Evolutionary conservation across 2,113 vertebrate genomes (phyloP).

Genomic region (Atlantisia rogersi): DNA sequence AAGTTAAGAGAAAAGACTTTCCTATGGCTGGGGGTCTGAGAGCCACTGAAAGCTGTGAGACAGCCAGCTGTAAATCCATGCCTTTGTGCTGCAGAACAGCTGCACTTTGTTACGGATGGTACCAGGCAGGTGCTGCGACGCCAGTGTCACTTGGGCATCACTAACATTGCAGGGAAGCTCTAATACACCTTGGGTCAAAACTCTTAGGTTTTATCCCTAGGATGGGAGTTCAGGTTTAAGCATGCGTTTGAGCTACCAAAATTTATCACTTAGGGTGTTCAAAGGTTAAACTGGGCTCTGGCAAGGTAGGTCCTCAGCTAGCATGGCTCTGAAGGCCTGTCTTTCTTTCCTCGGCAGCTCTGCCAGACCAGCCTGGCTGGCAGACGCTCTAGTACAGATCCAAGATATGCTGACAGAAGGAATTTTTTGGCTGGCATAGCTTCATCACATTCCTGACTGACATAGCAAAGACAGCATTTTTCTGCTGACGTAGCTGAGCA

Average conservation of each 20-base stretch:
- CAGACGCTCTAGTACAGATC: background rate
- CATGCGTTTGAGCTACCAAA: rapidly evolving
- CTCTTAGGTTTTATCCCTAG: background rate
- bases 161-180: background rate
- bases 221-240: background rate
- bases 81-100: rapidly evolving
- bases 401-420: background rate
- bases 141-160: background rate
- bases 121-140: background rate
- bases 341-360: background rate
- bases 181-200: background rate
- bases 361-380: background rate
- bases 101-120: background rate
- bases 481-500: background rate
- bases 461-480: background rate
- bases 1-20: background rate
- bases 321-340: background rate
- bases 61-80: background rate
- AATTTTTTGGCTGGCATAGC: background rate
- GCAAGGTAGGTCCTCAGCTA: background rate
- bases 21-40: background rate
- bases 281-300: background rate
- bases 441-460: background rate
- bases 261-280: background rate
- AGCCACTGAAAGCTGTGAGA: background rate